Evolutionary conservation across 2,797 vertebrate species (phyloP), one percentile per base, ranked within the genome.

Genomic region (Galaxias olidus): DNA sequence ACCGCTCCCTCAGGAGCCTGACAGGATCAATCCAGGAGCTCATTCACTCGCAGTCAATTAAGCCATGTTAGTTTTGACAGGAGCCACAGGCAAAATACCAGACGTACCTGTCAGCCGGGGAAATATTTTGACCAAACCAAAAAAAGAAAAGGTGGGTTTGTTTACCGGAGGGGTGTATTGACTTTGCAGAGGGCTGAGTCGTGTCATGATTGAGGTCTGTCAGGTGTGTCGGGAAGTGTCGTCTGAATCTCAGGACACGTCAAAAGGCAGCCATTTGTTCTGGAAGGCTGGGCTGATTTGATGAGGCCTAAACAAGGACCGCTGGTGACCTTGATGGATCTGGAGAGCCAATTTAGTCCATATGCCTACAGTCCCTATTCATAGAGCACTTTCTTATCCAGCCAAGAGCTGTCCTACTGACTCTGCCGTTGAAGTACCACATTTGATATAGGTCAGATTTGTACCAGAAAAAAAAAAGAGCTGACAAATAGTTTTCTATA

Each of bases 1-100:
- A 82, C 86, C 83, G 81, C 85, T 90, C 86, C 85, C 86, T 80
- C 86, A 82, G 84, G 84, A 89, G 84, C 76, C 85, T 89, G 87
- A 89, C 89, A 88, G 89, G 84, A 87, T 86, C 89, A 84, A 88
- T 90, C 84, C 78, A 86, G 79, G 82, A 85, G 83, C 86, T 86
- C 85, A 88, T 91, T 88, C 88, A 84, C 88, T 89, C 72, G 84
- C 86, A 89, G 87, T 91, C 89, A 92, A 92, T 89, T 90, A 91
- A 92, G 90, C 87, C 85, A 79, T 88, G 89, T 89, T 92, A 87
- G 87, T 89, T 88, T 86, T 91, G 89, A 91, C 90, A 91, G 89
- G 78, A 86, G 88, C 89, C 88, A 84, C 77, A 68, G 86, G 89
- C 90, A 59, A 89, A 91, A 88, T 87, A 91, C 90, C 88, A 88